Conservation (phyloP, 2,888 invertebrate species). For the Morpho helenor region DNA sequence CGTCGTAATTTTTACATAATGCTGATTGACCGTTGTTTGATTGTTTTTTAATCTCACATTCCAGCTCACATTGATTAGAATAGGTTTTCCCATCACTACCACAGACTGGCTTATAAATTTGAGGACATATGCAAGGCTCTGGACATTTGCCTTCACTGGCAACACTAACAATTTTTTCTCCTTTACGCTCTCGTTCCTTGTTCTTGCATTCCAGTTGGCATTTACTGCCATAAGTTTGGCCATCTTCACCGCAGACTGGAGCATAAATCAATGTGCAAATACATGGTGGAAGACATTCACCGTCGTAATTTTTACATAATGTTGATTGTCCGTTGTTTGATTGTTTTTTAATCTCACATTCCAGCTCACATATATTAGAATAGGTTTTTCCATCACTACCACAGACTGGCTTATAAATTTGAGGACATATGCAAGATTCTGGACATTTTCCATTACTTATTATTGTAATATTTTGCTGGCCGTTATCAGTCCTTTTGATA, state of each 20-base stretch:
- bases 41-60: slow-evolving; percentile 13
- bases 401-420: slow-evolving; percentile 2
- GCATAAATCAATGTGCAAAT: too few species aligned
- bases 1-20: background rate
- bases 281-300: background rate
- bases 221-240: slow-evolving; percentile 24
- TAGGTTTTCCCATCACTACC: slow-evolving; percentile 24
- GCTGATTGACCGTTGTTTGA: background rate
- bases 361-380: too few species aligned
- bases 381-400: too few species aligned
- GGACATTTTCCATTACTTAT: too few species aligned
- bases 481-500: background rate
- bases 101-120: slow-evolving; percentile 14
- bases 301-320: too few species aligned
- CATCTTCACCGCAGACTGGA: slow-evolving; percentile 29
- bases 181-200: background rate
- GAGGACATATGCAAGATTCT: too few species aligned
- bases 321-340: too few species aligned
- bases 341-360: too few species aligned
- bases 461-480: too few species aligned
- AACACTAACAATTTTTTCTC: background rate
- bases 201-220: slow-evolving; percentile 23
- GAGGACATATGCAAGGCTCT: slow-evolving; percentile 23
- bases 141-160: slow-evolving; percentile 17
- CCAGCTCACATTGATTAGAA: slow-evolving; percentile 17